Conservation (phyloP, 2,797 vertebrate species). For the Sebastes hopkinsi region DNA sequence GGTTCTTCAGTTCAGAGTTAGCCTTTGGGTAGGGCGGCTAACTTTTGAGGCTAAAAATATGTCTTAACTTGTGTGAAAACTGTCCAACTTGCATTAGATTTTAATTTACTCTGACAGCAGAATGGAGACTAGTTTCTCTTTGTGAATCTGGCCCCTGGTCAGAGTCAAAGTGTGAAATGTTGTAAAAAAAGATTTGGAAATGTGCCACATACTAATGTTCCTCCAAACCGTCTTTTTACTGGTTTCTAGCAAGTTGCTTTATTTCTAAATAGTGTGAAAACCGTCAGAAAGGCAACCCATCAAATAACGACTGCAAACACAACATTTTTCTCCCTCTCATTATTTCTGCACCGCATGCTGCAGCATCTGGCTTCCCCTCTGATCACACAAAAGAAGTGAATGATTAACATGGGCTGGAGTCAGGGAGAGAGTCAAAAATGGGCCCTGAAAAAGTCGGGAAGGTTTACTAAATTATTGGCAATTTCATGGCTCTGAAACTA, state of each 20-base stretch:
- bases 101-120: background rate
- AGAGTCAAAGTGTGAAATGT: background rate
- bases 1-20: background rate
- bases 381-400: background rate
- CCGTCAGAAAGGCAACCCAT: background rate
- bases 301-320: background rate
- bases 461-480: background rate
- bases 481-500: background rate
- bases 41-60: background rate
- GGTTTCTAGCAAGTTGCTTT: background rate
- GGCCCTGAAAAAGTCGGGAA: background rate
- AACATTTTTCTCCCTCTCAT: background rate
- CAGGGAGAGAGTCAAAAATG: background rate
- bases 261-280: background rate
- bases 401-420: background rate
- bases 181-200: background rate
- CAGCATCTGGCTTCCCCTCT: background rate
- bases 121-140: background rate
- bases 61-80: background rate
- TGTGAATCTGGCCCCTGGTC: background rate
- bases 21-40: background rate
- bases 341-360: background rate
- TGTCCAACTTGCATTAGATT: background rate
- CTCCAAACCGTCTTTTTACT: background rate
- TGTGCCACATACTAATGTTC: background rate